A percentile compares a stretch with the other conserved stretches of the same genome.
phyloP scores from a whole-genome alignment of 2,113 vertebrate species.

The Anolis sagrei region DNA sequence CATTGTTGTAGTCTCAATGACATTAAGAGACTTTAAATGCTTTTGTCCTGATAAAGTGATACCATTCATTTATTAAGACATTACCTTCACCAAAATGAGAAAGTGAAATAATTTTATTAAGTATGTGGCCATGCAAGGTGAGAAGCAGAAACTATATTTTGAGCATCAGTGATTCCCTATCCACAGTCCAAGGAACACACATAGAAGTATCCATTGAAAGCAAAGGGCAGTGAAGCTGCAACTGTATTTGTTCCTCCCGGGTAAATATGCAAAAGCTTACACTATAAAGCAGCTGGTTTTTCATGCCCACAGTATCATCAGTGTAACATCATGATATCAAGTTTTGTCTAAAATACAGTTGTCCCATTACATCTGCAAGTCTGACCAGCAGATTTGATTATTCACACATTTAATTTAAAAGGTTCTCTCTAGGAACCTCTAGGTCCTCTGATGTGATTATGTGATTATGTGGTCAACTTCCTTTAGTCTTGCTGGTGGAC shows the following conservation, averaged over 20 bases:
- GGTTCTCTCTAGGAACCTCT: too few relatives aligned
- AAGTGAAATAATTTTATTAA: not conserved
- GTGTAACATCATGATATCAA: not conserved
- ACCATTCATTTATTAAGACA: slow-evolving; percentile 13
- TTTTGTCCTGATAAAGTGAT: slow-evolving; percentile 1
- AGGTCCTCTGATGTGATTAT: too few relatives aligned
- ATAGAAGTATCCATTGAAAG: too few relatives aligned
- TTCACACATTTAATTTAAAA: too few relatives aligned
- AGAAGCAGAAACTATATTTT: not conserved
- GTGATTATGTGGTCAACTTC: too few relatives aligned
- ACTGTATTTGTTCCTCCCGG: not conserved
- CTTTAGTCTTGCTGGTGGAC: too few relatives aligned
- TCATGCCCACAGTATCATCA: not conserved
- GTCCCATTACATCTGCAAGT: too few relatives aligned
- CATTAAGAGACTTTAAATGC: not conserved
- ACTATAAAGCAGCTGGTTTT: not conserved
- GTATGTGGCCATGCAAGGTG: not conserved
- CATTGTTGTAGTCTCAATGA: slow-evolving; percentile 4
- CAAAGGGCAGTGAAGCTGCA: not conserved
- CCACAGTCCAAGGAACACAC: not conserved
- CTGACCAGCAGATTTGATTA: too few relatives aligned
- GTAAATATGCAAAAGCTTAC: not conserved
- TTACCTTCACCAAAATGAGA: not conserved
- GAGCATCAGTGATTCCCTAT: too few relatives aligned
- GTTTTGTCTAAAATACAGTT: not conserved